Base-by-base conservation (phyloP, 2,797 vertebrate genomes). In the Fistularia tabacaria region DNA sequence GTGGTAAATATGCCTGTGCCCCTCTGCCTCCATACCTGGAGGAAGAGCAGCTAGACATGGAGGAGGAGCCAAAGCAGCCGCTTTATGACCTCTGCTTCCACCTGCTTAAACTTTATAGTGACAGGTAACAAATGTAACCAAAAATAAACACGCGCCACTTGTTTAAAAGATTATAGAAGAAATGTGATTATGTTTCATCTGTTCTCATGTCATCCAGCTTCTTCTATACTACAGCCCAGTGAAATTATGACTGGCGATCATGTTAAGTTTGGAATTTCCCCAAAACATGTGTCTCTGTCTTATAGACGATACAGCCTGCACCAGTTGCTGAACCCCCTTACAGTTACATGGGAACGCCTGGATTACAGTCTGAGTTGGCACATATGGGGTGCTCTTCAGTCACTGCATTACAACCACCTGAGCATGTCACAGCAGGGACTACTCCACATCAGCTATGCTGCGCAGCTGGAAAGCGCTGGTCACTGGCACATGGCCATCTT, bases 291-390 rank as follows among this genome's bases (percentile, higher is more conserved):
- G 5, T 46, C 11, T 5, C 10, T 9, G 0, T n/a, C 42, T 36
- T 49, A 1, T 85, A 98, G 96, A 66, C 92, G 86, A 62, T 94
- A 98, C 7, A 90, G 93, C 43, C 90, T 99, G 3, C 90, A 94
- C 56, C 92, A 93, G 74, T 86, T 98, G 36, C 67, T 98, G 43
- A 95, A 98, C 12, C 95, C 96, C n/a, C 85, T 90, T 58, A 93
- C 92, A 0, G 39, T 95, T 38, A 97, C 93, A 0, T 85, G 86
- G 0, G 88, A 93, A 77, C 93, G 92, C 3, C 83, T 98, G 84
- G 97, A 99, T 57, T 94, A 93, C 73, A 90, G 95, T 1, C 92
- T 99, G 7, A 94, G 93, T 59, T 98, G 97, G 97, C 95, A 98
- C 83, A 87, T 99, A 45, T 98, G 97, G 97, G 91, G 92, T 9